Evolutionary conservation across 2,113 vertebrate species (phyloP).

Genomic region (Tetrao urogallus): DNA sequence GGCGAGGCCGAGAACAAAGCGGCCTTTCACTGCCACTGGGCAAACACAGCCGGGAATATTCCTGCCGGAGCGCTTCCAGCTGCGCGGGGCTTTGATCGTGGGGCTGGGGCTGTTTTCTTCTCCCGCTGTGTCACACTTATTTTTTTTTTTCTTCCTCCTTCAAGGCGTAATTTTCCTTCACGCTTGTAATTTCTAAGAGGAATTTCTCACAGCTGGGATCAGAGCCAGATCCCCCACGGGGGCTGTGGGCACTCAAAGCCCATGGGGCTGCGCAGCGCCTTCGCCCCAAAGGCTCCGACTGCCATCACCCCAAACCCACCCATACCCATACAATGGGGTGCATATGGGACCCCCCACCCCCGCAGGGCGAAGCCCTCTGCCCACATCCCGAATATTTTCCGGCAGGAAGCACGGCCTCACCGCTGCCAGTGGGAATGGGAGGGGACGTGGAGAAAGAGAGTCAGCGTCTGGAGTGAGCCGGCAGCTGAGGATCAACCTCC

Average conservation of each 20-base stretch:
- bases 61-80: conserved; percentile 8
- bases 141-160: conserved; percentile 5
- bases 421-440: background rate
- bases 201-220: background rate
- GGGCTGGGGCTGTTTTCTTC: background rate
- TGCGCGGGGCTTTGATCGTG: conserved; percentile 42
- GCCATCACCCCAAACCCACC: background rate
- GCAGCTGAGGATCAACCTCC: background rate
- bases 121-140: background rate
- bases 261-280: fast-evolving
- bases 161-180: background rate
- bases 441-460: background rate
- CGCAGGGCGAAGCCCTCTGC: background rate
- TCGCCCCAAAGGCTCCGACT: background rate
- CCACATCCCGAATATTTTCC: background rate
- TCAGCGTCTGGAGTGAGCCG: background rate
- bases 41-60: background rate
- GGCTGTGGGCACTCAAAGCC: background rate
- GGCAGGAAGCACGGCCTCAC: background rate
- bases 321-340: background rate
- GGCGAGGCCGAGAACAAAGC: conserved; percentile 7
- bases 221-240: background rate
- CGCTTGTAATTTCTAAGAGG: background rate
- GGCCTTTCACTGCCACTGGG: conserved; percentile 39
- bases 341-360: background rate